Evolutionary conservation across 2,113 vertebrate genomes (phyloP).

Genomic region (Elgaria multicarinata): DNA sequence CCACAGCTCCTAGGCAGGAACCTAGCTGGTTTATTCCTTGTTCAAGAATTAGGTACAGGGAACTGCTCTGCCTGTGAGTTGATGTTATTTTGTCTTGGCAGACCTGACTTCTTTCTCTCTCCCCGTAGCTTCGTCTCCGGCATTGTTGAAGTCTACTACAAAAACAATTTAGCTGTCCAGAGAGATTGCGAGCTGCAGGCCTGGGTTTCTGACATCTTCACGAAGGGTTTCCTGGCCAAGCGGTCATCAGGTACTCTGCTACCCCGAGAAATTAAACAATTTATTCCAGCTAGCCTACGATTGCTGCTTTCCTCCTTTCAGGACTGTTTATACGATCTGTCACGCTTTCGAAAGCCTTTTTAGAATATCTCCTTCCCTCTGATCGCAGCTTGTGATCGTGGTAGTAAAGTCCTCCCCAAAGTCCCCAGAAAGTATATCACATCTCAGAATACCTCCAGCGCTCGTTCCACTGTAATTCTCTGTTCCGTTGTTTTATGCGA

Average conservation of each 20-base stretch:
- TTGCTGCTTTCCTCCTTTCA: not conserved
- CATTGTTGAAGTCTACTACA: constrained; percentile 19
- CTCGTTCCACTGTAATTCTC: not conserved
- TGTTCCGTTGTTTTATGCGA: not conserved
- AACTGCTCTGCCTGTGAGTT: not conserved
- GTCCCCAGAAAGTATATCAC: too few relatives aligned
- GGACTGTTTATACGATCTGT: not conserved
- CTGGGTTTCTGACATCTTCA: constrained; percentile 17
- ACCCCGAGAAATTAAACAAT: not conserved
- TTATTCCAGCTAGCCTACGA: not conserved
- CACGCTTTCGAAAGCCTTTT: not conserved
- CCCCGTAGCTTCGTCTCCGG: not conserved
- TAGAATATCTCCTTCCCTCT: not conserved
- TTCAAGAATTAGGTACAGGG: not conserved
- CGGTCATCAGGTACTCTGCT: not conserved
- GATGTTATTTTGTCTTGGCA: too few relatives aligned
- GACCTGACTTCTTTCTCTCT: not conserved
- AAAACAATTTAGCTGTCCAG: not conserved
- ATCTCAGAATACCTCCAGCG: too few relatives aligned
- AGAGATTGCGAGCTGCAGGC: constrained; percentile 10
- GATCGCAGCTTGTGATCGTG: too few relatives aligned
- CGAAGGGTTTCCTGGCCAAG: constrained; percentile 10
- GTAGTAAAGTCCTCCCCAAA: too few relatives aligned
- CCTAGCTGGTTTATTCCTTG: too few relatives aligned
- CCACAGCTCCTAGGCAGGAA: not conserved